Evolutionary conservation across 2,797 vertebrate genomes (phyloP).

Genomic region (Molothrus aeneus): DNA sequence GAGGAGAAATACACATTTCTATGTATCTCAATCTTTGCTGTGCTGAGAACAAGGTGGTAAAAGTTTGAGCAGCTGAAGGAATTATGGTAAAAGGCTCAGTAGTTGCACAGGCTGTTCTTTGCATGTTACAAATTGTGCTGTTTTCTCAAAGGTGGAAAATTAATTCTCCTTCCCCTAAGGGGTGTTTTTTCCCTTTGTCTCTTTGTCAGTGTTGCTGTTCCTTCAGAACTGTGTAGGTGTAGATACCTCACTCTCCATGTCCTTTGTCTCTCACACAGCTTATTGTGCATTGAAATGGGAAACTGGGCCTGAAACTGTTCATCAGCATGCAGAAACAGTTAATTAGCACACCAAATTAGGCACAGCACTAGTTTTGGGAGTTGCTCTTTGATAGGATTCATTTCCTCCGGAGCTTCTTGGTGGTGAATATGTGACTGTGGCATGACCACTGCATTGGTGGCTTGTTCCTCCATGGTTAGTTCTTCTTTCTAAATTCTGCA

Average conservation of each 20-base stretch:
- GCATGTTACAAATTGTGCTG: neutral
- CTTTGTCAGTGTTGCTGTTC: neutral
- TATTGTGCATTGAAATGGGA: neutral
- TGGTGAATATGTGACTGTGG: neutral
- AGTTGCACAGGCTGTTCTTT: neutral
- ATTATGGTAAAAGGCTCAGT: neutral
- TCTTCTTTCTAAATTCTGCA: neutral
- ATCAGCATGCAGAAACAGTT: neutral
- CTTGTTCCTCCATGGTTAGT: neutral
- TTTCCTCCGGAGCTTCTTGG: neutral
- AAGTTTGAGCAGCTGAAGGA: neutral
- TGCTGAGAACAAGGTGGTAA: neutral
- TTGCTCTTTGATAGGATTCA: neutral
- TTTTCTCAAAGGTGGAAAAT: neutral
- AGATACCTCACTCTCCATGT: neutral
- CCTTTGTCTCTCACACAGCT: neutral
- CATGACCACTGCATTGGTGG: neutral
- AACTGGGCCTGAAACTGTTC: neutral
- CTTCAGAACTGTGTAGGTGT: neutral
- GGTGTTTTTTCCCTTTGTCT: neutral
- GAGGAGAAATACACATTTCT: neutral
- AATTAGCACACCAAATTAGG: neutral
- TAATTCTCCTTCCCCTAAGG: neutral
- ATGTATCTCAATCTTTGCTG: rapidly evolving
- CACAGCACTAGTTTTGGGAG: neutral